phyloP scores from a whole-genome alignment of 2,888 invertebrate genomes.

The Onchidella celtica region DNA sequence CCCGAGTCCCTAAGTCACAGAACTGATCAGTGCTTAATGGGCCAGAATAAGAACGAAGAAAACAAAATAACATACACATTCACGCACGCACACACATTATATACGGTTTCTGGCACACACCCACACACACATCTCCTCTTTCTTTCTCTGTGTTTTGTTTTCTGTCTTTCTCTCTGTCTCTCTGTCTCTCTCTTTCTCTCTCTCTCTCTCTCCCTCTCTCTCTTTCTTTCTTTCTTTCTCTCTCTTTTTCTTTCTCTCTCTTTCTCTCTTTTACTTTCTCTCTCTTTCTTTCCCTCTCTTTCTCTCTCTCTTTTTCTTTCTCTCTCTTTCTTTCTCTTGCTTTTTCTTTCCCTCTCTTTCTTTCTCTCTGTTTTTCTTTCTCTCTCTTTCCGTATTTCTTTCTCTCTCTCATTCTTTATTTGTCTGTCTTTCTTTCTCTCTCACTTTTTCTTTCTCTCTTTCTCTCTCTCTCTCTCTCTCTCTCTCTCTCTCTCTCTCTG shows the following conservation, averaged over 20 bases:
- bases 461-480: conserved; percentile 29
- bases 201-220: conserved; percentile 5
- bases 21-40: too few species aligned
- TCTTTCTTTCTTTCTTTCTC: background rate
- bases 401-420: background rate
- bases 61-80: too few species aligned
- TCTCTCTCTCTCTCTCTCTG: conserved; percentile 29
- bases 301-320: background rate
- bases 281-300: background rate
- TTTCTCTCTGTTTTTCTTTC: conserved; percentile 1
- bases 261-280: background rate
- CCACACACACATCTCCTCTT: too few species aligned
- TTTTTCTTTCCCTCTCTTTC: background rate
- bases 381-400: background rate
- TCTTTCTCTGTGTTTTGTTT: too few species aligned
- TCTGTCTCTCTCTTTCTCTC: conserved; percentile 19
- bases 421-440: too few species aligned
- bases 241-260: background rate
- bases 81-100: too few species aligned
- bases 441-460: too few species aligned
- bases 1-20: too few species aligned
- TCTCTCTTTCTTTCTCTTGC: background rate
- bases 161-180: conserved; percentile 8
- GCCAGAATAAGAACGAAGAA: too few species aligned
- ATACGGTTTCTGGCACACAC: too few species aligned